Conservation (phyloP, 2,888 invertebrate genomes). For the Meganola albula region DNA sequence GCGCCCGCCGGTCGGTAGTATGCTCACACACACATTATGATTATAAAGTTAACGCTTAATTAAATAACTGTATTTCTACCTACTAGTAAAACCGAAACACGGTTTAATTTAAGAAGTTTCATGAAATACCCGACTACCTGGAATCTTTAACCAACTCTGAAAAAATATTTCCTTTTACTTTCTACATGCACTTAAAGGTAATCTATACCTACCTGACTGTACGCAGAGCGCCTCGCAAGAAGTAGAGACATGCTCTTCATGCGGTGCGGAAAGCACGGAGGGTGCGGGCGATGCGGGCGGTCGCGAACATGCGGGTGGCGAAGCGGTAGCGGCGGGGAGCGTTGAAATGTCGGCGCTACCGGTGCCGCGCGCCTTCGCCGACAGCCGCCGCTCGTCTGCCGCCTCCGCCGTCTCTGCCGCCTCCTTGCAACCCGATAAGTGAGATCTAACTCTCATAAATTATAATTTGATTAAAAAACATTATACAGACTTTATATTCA, state of each 20-base stretch:
- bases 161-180: too few species aligned
- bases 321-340: slow-evolving; percentile 67
- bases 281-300: slow-evolving; percentile 73
- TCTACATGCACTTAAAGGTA: too few species aligned
- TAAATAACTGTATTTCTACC: too few species aligned
- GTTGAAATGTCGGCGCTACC: slow-evolving; percentile 71
- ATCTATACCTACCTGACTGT: too few species aligned
- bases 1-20: slow-evolving; percentile 53
- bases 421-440: slow-evolving; percentile 68
- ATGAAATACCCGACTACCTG: too few species aligned
- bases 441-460: slow-evolving; percentile 13
- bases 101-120: too few species aligned
- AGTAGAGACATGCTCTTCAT: not conserved
- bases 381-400: slow-evolving; percentile 84
- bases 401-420: slow-evolving; percentile 67
- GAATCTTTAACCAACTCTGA: too few species aligned
- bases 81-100: too few species aligned
- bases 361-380: slow-evolving; percentile 87
- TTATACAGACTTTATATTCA: not conserved
- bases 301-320: slow-evolving; percentile 26
- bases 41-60: too few species aligned
- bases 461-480: too few species aligned
- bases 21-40: too few species aligned
- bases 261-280: not conserved
- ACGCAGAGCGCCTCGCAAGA: not conserved